Base-by-base conservation (phyloP, 1,140 invertebrate species). In the Drosophila neocordata region DNA sequence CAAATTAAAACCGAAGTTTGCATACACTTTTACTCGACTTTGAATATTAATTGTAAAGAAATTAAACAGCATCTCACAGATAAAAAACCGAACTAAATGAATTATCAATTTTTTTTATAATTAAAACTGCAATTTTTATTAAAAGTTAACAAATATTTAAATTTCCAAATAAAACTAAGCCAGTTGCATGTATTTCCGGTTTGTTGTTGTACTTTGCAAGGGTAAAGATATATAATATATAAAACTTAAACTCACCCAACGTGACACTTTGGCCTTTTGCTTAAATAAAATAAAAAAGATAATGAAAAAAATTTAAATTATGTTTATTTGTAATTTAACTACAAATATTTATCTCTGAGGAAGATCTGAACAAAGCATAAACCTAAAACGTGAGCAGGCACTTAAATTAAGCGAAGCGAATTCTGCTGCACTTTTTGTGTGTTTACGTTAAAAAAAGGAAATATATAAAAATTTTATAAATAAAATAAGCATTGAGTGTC, bases 381-480 rank as follows among this genome's bases (percentile, higher is more conserved):
- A 69, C 38, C 60, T 56, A 64, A 87, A 81, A 81, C 81, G 81
- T 84, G 81, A 84, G 80, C 75, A 73, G 75, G 41, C 75, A 79
- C 81, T 80, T 65, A 65, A 75, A 77, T 80, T 77, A 65, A 73
- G 65, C 63, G 53, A 20, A 48, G 11, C 51, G 51, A 60, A 74
- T 74, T 38, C 31, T n/a, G 44, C n/a, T 74, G 72, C 63, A 74
- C 52, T 71, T 73, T 73, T 73, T 73, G 69, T 35, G 53, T 73
- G 65, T 65, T 35, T 15, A 18, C 73, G 24, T 44, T 31, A 58
- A 24, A 18, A 11, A 48, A 48, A 11, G 13, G 5, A 11, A 13
- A 48, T 20, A 22, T 31, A 31, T 55, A 58, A 53, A 53, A 73
- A 72, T 22, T 41, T 59, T 22, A 24, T 22, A 73, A 73, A 41